These are phyloP conservation scores for Psittacula cyanocephala DNA, from an alignment of 2,113 vertebrate genomes.

Conservation along the genomic window DNA sequence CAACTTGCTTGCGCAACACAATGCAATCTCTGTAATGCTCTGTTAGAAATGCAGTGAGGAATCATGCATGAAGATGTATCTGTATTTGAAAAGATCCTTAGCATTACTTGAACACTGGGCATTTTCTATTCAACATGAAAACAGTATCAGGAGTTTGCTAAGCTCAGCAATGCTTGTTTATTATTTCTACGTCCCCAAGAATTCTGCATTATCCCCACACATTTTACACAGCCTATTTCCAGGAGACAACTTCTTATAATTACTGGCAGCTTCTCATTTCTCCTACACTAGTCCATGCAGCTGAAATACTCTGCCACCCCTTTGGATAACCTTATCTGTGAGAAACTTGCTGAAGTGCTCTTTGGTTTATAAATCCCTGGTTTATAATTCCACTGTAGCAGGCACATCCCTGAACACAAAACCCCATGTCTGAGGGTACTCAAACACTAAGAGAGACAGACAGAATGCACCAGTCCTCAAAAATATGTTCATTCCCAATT, in stretches of 20 bases:
- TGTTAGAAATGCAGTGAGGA: background rate
- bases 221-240: background rate
- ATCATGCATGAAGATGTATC: background rate
- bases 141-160: background rate
- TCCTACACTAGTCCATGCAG: background rate
- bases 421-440: background rate
- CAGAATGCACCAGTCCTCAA: background rate
- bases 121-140: background rate
- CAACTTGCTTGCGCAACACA: accelerated
- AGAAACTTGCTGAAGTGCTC: background rate
- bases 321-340: background rate
- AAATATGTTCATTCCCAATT: background rate
- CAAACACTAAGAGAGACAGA: background rate
- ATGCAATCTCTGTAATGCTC: background rate
- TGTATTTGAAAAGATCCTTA: background rate
- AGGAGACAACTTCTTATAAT: background rate
- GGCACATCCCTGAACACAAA: background rate
- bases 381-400: background rate
- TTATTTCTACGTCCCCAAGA: background rate
- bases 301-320: background rate
- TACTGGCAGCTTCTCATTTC: slow-evolving; percentile 16
- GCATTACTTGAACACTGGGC: background rate
- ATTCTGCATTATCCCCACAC: background rate
- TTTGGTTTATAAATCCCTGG: background rate
- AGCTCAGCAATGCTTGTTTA: background rate